Percentiles rank a stretch among this genome's conserved stretches.
phyloP scores from a whole-genome alignment of 1,140 invertebrate genomes.

The Battus philenor region DNA sequence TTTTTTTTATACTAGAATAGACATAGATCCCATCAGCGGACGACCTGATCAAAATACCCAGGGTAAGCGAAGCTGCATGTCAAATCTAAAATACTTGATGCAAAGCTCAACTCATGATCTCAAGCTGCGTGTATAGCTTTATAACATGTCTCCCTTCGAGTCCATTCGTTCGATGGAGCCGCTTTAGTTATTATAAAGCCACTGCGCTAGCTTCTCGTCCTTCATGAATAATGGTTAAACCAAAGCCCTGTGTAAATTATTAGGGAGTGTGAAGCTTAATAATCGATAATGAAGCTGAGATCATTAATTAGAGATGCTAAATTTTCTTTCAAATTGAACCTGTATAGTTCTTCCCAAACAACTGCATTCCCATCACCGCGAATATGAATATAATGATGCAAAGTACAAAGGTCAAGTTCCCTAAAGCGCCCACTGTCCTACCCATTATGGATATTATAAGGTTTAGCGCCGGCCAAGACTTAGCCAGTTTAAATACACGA shows the following conservation, averaged over 20 bases:
- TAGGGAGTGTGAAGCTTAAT: constrained; percentile 70
- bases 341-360: constrained; percentile 96
- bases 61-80: constrained; percentile 71
- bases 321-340: constrained; percentile 78
- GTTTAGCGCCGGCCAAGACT: constrained; percentile 99
- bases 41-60: constrained; percentile 61
- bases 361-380: constrained; percentile 99
- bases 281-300: constrained; percentile 64
- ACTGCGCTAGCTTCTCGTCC: constrained; percentile 51
- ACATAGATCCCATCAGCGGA: constrained; percentile 72
- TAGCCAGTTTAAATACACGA: constrained; percentile 99
- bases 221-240: constrained; percentile 63
- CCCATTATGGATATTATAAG: constrained; percentile 99
- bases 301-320: constrained; percentile 67
- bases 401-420: constrained; percentile 97
- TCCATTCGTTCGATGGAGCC: constrained; percentile 42
- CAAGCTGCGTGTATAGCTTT: constrained; percentile 71
- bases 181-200: constrained; percentile 69
- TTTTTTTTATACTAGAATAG: constrained; percentile 36
- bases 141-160: constrained; percentile 54
- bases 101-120: constrained; percentile 68
- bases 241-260: constrained; percentile 70
- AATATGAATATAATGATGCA: constrained; percentile 99
- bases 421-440: constrained; percentile 97
- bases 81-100: constrained; percentile 70